Evolutionary conservation across 2,113 vertebrate genomes (phyloP), one percentile per base, ranked within the genome.

Genomic region (Epinephelus cyanopodus): DNA sequence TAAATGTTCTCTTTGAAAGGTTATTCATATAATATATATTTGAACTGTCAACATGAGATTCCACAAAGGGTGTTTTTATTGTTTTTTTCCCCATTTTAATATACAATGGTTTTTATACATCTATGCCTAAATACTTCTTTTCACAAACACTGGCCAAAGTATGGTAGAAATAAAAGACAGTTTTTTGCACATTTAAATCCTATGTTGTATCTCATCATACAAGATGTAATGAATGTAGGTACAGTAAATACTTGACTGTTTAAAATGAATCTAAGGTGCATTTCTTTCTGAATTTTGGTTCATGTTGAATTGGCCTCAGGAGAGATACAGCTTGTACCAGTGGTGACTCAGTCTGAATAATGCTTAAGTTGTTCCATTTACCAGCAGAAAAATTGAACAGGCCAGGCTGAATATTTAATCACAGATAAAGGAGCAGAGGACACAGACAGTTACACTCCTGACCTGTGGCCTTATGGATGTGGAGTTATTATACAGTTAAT

Each of bases 401-500:
- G 27, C 18, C 48, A 19, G 21, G 58, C 29, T 65, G 83, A 84
- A 70, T 76, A 42, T 82, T 53, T 73, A 74, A 47, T 76, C 29
- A 39, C 45, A 23, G 73, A 57, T 66, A 42, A 53, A 60, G 23
- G 12, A 21, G 65, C 21, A n/a, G 50, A 50, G 57, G 61, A 65
- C 57, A 17, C 50, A 58, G 18, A 48, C 56, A 21, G 79, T 74
- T 60, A 39, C 53, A 17, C 25, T 63, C 27, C 33, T 75, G 67
- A 82, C 66, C 72, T 57, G 63, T 79, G 37, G 53, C 77, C 14
- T 15, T 58, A 61, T 48, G 79, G 58, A 66, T 71, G 64, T 50
- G 23, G 12, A 64, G 60, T 86, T 74, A 81, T 87, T 82, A 54
- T 54, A 64, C 66, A 54, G 58, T 74, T 69, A 64, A 65, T 60